Evolutionary conservation across 2,113 vertebrate genomes (phyloP).

Genomic region (Mustela lutreola): DNA sequence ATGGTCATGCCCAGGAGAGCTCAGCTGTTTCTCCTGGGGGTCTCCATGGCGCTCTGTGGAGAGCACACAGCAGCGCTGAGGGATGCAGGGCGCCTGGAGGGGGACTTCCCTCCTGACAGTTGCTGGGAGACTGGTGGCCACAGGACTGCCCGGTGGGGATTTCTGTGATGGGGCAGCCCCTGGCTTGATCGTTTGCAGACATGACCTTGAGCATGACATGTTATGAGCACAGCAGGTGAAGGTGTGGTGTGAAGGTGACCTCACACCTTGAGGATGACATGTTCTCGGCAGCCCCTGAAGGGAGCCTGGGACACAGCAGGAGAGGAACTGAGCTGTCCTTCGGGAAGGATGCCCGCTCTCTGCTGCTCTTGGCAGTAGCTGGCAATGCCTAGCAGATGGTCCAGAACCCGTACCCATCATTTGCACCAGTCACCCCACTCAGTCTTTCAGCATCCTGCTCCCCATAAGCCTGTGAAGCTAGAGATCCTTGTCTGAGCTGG

Average conservation of each 20-base stretch:
- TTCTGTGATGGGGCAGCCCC: fast-evolving
- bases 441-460: neutral
- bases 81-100: too few relatives aligned
- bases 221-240: neutral
- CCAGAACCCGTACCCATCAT: neutral
- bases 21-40: neutral
- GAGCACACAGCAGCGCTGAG: neutral
- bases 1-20: neutral
- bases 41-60: neutral
- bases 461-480: neutral
- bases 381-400: neutral
- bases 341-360: fast-evolving
- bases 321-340: neutral
- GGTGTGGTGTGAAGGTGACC: too few relatives aligned
- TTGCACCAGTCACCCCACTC: neutral
- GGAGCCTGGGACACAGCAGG: neutral
- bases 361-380: neutral
- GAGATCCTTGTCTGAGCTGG: neutral
- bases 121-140: neutral
- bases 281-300: neutral
- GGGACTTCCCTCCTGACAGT: neutral
- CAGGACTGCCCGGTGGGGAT: too few relatives aligned
- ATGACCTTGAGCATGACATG: neutral
- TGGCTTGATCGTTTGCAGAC: neutral
- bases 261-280: neutral